phyloP scores from a whole-genome alignment of 2,113 vertebrate species.

The Anarrhichthys ocellatus region DNA sequence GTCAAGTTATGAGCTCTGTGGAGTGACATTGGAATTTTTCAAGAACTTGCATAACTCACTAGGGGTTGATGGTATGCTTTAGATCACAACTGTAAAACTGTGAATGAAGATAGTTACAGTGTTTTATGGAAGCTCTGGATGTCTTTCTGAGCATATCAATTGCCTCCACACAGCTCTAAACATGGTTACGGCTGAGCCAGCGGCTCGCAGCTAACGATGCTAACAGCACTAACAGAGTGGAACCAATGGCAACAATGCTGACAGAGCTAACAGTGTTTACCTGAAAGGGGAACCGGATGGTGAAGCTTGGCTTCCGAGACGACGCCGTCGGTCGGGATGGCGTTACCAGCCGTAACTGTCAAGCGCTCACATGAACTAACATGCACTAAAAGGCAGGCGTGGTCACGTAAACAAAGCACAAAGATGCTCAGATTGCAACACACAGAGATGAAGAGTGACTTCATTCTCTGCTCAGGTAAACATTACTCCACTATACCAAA shows the following conservation, averaged over 20 bases:
- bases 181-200: background rate
- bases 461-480: background rate
- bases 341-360: background rate
- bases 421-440: background rate
- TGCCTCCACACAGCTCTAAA: background rate
- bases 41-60: constrained; percentile 33
- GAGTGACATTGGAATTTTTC: constrained; percentile 47
- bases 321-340: background rate
- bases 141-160: background rate
- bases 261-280: background rate
- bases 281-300: background rate
- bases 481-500: background rate
- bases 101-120: background rate
- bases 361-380: background rate
- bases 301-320: background rate
- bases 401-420: background rate
- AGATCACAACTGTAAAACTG: constrained; percentile 23
- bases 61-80: constrained; percentile 18
- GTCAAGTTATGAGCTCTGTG: constrained; percentile 30
- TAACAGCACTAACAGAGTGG: background rate
- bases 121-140: background rate
- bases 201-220: background rate
- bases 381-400: background rate
- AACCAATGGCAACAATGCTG: background rate
- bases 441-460: background rate